Base-by-base conservation (phyloP, 2,113 vertebrate species). In the Gallinago media region DNA sequence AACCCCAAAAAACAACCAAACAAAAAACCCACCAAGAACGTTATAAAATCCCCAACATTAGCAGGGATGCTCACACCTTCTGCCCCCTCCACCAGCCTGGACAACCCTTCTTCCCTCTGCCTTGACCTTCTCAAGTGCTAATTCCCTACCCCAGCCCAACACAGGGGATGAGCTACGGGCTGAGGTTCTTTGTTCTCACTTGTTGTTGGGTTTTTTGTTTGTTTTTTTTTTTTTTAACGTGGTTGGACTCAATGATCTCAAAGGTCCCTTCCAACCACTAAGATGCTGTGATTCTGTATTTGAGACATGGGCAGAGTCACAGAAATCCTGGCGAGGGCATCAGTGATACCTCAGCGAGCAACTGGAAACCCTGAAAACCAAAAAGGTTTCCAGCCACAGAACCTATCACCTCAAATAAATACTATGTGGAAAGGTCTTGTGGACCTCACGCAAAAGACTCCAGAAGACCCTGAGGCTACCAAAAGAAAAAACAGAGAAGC, bases 241-340 rank as follows among this genome's bases (percentile, higher is more conserved):
- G 38, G 11, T 38, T 38, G 38, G 38, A 38, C 38, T 38, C 38
- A 5, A 38, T 38, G 38, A 38, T 38, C 38, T 38, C 38, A 38
- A 38, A 38, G 38, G 38, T 38, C 38, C 38, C 38, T 12, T 38
- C 38, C 38, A 38, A 38, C 38, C 38, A 38, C 38, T 38, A 38
- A 38, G 38, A 38, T 11, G 11, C 38, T 38, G 38, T 38, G 38
- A 38, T 38, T 38, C 38, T 38, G 38, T 38, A 38, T 38, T 22
- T 56, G 23, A 22, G 6, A 23, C 0, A 3, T 2, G 20, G 23
- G 34, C 6, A 83, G n/a, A 44, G 23, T 49, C 2, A 1, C 1
- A 1, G 23, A 17, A 76, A 86, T 8, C 47, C 19, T 40, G 36
- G 22, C 1, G 9, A 0, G 2, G 7, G 22, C 29, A 71, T 17